phyloP scores from a whole-genome alignment of 2,888 invertebrate genomes.

The Frankliniella intonsa region DNA sequence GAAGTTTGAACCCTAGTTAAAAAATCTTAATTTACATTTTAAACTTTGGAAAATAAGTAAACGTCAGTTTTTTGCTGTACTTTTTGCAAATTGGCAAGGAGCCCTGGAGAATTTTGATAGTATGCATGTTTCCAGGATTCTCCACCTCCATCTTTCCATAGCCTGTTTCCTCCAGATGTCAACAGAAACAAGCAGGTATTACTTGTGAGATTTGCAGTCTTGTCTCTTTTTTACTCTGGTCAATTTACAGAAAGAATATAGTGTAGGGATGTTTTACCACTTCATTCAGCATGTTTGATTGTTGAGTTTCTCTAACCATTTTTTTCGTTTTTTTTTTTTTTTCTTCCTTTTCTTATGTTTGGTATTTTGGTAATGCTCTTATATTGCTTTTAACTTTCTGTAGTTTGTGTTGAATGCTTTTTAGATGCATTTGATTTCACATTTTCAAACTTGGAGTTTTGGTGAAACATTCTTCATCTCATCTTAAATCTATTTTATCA shows the following conservation, averaged over 20 bases:
- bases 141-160: constrained; percentile 15
- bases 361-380: not conserved
- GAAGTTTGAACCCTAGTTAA: too few species aligned
- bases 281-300: not conserved
- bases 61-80: too few species aligned
- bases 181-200: constrained; percentile 26
- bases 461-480: not conserved
- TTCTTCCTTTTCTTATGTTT: not conserved
- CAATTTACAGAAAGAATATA: not conserved
- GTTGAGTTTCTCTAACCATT: not conserved
- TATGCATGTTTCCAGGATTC: constrained; percentile 31
- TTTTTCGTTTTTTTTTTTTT: not conserved
- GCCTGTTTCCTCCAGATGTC: not conserved
- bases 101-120: constrained; percentile 14
- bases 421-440: too few species aligned
- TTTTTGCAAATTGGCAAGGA: too few species aligned
- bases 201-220: not conserved
- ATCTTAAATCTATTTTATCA: not conserved
- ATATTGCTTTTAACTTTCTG: too few species aligned
- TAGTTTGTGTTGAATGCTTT: too few species aligned
- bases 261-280: not conserved
- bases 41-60: not conserved
- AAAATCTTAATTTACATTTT: not conserved
- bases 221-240: not conserved
- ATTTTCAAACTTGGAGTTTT: too few species aligned